Evolutionary conservation across 2,113 vertebrate species (phyloP), one percentile per base, ranked within the genome.

Genomic region (Bolborhynchus lineola): DNA sequence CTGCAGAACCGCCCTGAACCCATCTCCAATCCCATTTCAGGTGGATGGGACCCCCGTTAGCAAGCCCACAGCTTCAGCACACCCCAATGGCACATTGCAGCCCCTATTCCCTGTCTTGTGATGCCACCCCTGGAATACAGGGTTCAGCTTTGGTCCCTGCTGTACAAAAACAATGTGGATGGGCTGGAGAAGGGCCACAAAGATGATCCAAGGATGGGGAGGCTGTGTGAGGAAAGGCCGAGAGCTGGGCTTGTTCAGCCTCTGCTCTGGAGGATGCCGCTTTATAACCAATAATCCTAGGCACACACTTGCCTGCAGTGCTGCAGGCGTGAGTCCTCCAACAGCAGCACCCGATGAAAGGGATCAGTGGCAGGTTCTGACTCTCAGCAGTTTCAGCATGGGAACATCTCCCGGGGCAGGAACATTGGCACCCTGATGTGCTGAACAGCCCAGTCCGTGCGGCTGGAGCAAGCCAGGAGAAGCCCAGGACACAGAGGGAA

Each of bases 11-110:
- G 35, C 70, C 10, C 53, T 33, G n/a, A 29, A 41, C 13, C 5
- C 0, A 0, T 24, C 12, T 50, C 44, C 31, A 31, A 31, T 41
- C 25, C 29, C 42, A 18, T 9, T 18, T 24, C 41, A 42, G 11
- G 11, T 0, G 25, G 41, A 7, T 5, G 14, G 14, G 26, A 7
- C n/a, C 70, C 65, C 77, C 21, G 24, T 8, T 8, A 46, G 18
- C 62, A 33, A 41, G 60, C 7, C 29, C 63, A 28, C 52, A 63
- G 42, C 41, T 55, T 47, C 4, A 4, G 80, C 86, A 52, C 26
- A 13, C 14, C 47, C 29, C 31, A 13, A 20, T 6, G 20, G 12
- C 11, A 2, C 3, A 20, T 13, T 55, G 47, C 42, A 75, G 44
- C 6, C 31, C 39, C n/a, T 2, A 16, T 3, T 33, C 53, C 71